Evolutionary conservation across 30 jellyfish, hydroid and myxozoan species (phyloP).

Genomic region (Aurelia aurita): DNA sequence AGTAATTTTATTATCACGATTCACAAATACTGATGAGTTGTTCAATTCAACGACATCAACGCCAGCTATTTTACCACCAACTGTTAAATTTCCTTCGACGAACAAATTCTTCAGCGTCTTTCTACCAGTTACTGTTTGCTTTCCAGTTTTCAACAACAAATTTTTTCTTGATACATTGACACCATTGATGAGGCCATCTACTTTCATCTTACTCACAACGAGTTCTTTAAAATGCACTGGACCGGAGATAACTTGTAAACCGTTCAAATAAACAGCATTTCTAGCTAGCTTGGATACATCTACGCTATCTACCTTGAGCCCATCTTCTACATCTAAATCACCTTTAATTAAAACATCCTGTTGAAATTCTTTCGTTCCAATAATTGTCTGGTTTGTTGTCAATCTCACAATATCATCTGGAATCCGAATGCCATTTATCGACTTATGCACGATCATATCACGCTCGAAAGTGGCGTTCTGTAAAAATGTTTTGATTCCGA

Average conservation of each 20-base stretch:
- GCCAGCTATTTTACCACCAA: conserved; percentile 49
- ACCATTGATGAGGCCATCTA: conserved; percentile 56
- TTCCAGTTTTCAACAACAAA: conserved; percentile 50
- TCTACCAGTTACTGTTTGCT: conserved; percentile 67
- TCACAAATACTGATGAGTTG: conserved; percentile 55
- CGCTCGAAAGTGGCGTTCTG: conserved; percentile 16
- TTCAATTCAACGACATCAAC: conserved; percentile 53
- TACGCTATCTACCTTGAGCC: conserved; percentile 63
- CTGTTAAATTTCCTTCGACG: conserved; percentile 24
- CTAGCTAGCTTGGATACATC: conserved; percentile 61
- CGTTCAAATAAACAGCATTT: conserved; percentile 45
- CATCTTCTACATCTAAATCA: conserved; percentile 35
- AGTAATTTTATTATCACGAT: conserved; percentile 54
- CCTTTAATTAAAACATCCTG: conserved; percentile 59
- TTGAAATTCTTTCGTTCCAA: conserved; percentile 51
- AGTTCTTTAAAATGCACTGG: conserved; percentile 28
- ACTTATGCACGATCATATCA: conserved; percentile 12
- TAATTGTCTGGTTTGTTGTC: conserved; percentile 45
- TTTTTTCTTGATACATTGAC: conserved; percentile 57
- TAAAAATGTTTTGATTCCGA: conserved; percentile 49
- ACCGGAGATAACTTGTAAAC: conserved; percentile 27
- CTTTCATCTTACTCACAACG: conserved; percentile 4
- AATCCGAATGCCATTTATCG: conserved; percentile 54
- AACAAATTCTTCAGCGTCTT: conserved; percentile 47
- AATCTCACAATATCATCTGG: conserved; percentile 62